phyloP scores from a whole-genome alignment of 2,888 invertebrate species.

The Lycia hirtaria region DNA sequence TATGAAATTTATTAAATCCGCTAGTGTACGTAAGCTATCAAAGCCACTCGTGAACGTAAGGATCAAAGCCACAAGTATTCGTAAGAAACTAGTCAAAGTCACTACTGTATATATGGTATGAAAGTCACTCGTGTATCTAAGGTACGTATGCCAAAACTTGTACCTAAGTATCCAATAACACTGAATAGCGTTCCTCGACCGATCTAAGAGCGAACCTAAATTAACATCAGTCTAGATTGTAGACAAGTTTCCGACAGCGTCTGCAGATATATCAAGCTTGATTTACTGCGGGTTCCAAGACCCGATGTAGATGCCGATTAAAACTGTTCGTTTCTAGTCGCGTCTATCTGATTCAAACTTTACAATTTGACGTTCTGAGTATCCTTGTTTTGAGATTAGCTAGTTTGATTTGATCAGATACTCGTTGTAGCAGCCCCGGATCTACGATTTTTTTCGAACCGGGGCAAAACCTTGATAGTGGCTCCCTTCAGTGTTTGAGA shows the following conservation, averaged over 20 bases:
- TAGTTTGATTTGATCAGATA: too few species aligned
- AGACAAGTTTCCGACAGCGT: constrained; percentile 10
- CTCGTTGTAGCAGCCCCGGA: too few species aligned
- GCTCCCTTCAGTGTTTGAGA: too few species aligned
- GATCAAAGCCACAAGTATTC: too few species aligned
- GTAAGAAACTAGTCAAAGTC: too few species aligned
- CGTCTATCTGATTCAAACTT: constrained; percentile 3
- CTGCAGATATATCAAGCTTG: constrained; percentile 1
- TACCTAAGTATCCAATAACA: neutral
- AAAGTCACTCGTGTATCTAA: too few species aligned
- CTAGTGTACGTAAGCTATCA: too few species aligned
- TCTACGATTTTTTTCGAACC: too few species aligned
- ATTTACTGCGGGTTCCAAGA: constrained; percentile 2
- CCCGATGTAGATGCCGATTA: neutral
- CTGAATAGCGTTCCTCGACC: neutral
- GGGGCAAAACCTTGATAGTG: too few species aligned
- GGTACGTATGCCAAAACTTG: constrained; percentile 16
- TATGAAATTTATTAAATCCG: too few species aligned
- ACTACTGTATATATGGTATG: too few species aligned
- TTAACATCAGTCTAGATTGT: constrained; percentile 3
- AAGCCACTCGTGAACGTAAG: too few species aligned
- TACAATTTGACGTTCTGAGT: constrained; percentile 1
- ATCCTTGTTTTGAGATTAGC: neutral
- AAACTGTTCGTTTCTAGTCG: neutral
- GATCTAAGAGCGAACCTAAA: neutral